phyloP scores from a whole-genome alignment of 2,113 vertebrate genomes.

The Lycaon pictus region DNA sequence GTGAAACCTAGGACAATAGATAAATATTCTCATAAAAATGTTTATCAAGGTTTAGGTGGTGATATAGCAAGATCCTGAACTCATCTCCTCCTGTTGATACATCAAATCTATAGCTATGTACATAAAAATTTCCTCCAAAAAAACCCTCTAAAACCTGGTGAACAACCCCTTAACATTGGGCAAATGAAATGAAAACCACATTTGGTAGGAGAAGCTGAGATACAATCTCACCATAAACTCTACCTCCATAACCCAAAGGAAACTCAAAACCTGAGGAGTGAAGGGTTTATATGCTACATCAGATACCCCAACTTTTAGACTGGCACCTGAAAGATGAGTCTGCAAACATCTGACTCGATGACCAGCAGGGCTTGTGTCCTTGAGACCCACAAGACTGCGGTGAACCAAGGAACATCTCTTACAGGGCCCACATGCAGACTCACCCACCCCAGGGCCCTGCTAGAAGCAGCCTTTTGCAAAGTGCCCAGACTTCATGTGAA shows the following conservation, averaged over 20 bases:
- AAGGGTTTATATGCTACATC: neutral
- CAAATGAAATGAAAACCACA: neutral
- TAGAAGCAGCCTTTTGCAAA: neutral
- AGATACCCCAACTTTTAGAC: neutral
- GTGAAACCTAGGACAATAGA: constrained; percentile 11
- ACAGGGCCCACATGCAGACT: neutral
- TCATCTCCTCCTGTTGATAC: neutral
- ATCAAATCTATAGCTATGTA: neutral
- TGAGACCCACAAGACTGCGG: neutral
- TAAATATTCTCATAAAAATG: neutral
- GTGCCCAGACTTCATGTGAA: neutral
- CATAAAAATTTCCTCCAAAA: neutral
- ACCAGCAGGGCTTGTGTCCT: neutral
- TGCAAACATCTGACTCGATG: neutral
- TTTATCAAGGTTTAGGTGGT: neutral
- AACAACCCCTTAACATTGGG: neutral
- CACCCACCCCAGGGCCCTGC: neutral
- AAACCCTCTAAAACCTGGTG: neutral
- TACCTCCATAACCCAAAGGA: neutral
- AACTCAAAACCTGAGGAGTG: neutral
- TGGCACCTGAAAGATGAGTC: neutral
- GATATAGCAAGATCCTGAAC: neutral
- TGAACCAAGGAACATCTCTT: neutral
- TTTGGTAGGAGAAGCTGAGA: neutral
- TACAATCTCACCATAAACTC: neutral